Evolutionary conservation across 2,113 vertebrate genomes (phyloP).

Genomic region (Opisthocomus hoazin): DNA sequence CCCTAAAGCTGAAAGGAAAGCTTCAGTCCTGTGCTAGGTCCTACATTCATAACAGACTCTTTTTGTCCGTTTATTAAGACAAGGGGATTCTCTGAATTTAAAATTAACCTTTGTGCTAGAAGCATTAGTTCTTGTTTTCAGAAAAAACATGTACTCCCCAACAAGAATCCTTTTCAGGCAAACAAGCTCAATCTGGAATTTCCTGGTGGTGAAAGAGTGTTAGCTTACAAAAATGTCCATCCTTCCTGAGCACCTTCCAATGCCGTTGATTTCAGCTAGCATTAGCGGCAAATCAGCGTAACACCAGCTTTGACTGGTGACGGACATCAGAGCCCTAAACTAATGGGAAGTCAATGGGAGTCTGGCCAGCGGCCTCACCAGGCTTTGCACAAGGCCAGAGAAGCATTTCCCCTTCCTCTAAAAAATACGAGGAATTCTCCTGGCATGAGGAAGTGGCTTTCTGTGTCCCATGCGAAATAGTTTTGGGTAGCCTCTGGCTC

Average conservation of each 20-base stretch:
- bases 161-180: slow-evolving; percentile 51
- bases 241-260: slow-evolving; percentile 36
- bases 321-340: neutral
- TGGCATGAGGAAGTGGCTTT: slow-evolving; percentile 42
- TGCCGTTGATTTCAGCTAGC: slow-evolving; percentile 3
- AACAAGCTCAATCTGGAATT: slow-evolving; percentile 46
- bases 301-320: slow-evolving; percentile 10
- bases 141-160: neutral
- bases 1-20: neutral
- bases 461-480: neutral
- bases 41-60: neutral
- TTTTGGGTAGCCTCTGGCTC: slow-evolving; percentile 19
- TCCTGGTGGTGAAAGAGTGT: slow-evolving; percentile 24
- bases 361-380: neutral
- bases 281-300: neutral
- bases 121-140: slow-evolving; percentile 34
- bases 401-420: slow-evolving; percentile 30
- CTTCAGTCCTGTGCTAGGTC: neutral
- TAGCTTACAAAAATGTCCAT: slow-evolving; percentile 36
- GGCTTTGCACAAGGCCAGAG: neutral
- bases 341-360: neutral
- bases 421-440: slow-evolving; percentile 17
- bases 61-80: neutral
- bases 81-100: slow-evolving; percentile 8
- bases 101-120: slow-evolving; percentile 48